Conservation (phyloP, 2,888 invertebrate species). For the Trichopoda pennipes region DNA sequence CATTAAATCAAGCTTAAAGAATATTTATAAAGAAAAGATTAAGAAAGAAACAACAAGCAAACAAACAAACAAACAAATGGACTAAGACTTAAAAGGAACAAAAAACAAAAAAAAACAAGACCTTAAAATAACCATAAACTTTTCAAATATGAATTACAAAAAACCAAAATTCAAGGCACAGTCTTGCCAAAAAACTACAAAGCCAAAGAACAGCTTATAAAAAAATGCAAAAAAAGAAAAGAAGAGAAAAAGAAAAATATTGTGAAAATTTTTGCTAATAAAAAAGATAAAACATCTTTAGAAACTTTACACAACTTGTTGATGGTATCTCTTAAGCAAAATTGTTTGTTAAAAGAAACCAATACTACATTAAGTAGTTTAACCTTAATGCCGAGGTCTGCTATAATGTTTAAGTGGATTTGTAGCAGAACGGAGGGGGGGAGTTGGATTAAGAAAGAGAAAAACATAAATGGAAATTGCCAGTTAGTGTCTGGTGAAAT, state of each 20-base stretch:
- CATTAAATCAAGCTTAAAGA: conserved; percentile 77
- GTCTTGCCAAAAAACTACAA: conserved; percentile 28
- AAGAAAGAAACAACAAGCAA: conserved; percentile 46
- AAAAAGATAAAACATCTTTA: conserved; percentile 65
- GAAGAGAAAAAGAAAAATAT: background rate
- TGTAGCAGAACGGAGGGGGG: background rate
- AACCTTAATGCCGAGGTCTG: conserved; percentile 46
- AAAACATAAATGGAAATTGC: conserved; percentile 27
- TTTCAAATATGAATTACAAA: conserved; percentile 57
- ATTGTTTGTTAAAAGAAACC: conserved; percentile 61
- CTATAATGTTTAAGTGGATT: conserved; percentile 3
- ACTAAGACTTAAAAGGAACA: background rate
- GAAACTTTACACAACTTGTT: conserved; percentile 67
- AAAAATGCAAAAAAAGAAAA: background rate
- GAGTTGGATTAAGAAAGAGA: background rate
- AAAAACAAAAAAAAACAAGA: conserved; percentile 4
- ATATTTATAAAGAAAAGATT: conserved; percentile 71
- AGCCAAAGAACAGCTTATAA: background rate
- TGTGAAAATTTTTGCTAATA: conserved; percentile 60
- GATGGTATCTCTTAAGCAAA: conserved; percentile 58
- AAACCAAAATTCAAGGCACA: conserved; percentile 19
- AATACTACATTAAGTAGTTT: conserved; percentile 63
- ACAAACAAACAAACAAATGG: conserved; percentile 20
- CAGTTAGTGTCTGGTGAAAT: conserved; percentile 13
- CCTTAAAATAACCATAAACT: conserved; percentile 49